A percentile compares a stretch with the other conserved stretches of the same genome.
Conservation (phyloP, 1,140 invertebrate species). For the Ostrea edulis region DNA sequence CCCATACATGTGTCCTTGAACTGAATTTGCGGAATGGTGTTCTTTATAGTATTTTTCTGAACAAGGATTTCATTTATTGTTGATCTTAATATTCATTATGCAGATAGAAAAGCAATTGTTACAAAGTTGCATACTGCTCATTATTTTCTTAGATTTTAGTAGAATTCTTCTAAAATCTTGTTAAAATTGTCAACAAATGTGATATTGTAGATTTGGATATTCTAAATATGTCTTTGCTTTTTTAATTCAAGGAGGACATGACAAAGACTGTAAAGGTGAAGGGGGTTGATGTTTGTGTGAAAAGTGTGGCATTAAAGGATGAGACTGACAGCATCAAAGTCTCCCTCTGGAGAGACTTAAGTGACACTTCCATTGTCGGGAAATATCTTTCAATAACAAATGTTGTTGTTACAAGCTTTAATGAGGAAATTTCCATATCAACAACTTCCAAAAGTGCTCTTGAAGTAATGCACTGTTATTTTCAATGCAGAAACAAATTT, state of each 20-base stretch:
- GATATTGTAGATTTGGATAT: not conserved
- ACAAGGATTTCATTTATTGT: no score
- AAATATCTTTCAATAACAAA: not conserved
- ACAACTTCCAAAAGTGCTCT: not conserved
- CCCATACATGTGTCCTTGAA: no score
- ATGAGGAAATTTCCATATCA: not conserved
- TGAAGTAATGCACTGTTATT: not conserved
- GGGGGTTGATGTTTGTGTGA: not conserved
- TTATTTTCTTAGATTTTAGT: not conserved
- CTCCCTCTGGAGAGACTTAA: slow-evolving; percentile 4
- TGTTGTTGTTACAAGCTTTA: not conserved
- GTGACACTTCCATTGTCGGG: not conserved
- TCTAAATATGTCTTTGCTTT: not conserved
- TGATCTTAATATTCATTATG: no score
- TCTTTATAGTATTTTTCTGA: no score
- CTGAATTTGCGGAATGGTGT: no score
- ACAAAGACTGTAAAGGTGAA: slow-evolving; percentile 5
- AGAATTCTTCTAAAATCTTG: not conserved
- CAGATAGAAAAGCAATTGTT: no score
- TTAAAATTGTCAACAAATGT: not conserved
- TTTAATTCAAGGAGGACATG: slow-evolving; percentile 11
- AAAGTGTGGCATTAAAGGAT: not conserved
- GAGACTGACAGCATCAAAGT: not conserved
- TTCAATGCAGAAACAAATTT: not conserved
- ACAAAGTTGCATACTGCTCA: not conserved